phyloP scores from a whole-genome alignment of 1,140 invertebrate species.

The Atta texana region DNA sequence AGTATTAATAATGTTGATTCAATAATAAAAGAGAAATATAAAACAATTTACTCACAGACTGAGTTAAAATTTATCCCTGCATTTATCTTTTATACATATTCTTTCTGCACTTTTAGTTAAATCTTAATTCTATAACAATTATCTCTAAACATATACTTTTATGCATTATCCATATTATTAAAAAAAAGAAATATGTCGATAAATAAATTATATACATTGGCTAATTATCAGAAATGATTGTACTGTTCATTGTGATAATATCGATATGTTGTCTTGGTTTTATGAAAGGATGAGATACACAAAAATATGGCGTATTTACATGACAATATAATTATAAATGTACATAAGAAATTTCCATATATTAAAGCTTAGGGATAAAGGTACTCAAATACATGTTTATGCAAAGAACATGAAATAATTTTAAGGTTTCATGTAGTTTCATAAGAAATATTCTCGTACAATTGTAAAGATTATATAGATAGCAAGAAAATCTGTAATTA shows the following conservation, averaged over 20 bases:
- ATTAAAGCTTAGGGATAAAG: conserved; percentile 52
- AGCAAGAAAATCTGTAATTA: conserved; percentile 43
- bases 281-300: conserved; percentile 11
- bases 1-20: conserved; percentile 7
- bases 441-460: conserved; percentile 40
- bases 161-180: not conserved
- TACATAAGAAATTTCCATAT: conserved; percentile 50
- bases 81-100: not conserved
- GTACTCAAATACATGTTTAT: conserved; percentile 19
- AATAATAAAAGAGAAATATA: not conserved
- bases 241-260: not conserved
- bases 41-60: conserved; percentile 20
- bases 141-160: not conserved
- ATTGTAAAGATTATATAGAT: not conserved
- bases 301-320: conserved; percentile 42
- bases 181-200: conserved; percentile 3
- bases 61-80: not conserved
- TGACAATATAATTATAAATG: conserved; percentile 41
- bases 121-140: conserved; percentile 13
- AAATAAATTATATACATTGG: conserved; percentile 33
- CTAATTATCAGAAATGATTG: conserved; percentile 20
- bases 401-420: conserved; percentile 65
- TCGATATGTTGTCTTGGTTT: not conserved
- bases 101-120: conserved; percentile 4
- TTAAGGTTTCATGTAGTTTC: conserved; percentile 39